These are phyloP conservation scores for Porites divaricata DNA, from an alignment of 92 coral and sea anemone species.

Conservation along the genomic window DNA sequence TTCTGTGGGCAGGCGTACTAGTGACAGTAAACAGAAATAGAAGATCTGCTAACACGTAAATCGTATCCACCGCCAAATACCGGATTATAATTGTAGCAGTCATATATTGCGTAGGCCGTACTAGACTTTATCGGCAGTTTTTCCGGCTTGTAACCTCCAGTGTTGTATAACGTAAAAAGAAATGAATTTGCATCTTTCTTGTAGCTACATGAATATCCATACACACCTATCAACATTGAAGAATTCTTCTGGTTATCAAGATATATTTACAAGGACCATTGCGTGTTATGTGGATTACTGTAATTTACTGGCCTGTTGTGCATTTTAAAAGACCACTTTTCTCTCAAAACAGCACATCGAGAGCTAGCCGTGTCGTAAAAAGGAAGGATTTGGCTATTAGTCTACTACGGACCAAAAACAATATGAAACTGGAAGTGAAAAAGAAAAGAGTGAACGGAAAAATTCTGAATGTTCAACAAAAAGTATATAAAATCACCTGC, in stretches of 20 bases:
- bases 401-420: no score
- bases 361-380: no score
- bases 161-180: neutral
- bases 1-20: neutral
- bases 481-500: no score
- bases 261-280: neutral
- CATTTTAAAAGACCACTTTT: no score
- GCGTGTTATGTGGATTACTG: no score
- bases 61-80: neutral
- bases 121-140: neutral
- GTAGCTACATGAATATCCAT: neutral
- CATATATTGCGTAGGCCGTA: neutral
- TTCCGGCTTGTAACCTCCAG: neutral
- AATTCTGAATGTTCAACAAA: no score
- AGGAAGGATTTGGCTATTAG: no score
- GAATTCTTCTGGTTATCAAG: neutral
- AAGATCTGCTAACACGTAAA: neutral
- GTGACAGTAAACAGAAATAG: neutral
- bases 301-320: no score
- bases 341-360: no score
- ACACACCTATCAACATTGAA: neutral
- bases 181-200: neutral
- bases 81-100: neutral
- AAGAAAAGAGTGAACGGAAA: no score
- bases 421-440: no score